Conservation (phyloP, 2,113 vertebrate genomes). For the Atrichornis clamosus region DNA sequence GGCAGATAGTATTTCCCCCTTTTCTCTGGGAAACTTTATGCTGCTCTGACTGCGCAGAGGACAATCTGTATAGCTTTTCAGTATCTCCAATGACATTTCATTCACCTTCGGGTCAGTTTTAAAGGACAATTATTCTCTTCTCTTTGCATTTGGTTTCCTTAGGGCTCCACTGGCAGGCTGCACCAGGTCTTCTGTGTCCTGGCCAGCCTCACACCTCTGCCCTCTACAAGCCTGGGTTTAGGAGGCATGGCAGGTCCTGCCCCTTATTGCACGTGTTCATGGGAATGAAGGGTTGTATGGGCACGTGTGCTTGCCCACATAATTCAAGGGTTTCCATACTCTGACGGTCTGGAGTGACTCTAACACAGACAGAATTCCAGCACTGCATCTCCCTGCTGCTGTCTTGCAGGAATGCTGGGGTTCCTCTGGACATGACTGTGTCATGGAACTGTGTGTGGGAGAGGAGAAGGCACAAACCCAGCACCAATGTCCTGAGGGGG, state of each 20-base stretch:
- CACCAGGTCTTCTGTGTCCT: neutral
- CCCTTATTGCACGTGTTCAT: neutral
- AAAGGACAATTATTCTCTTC: neutral
- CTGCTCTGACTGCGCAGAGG: neutral
- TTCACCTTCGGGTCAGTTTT: neutral
- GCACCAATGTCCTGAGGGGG: neutral
- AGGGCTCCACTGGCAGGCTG: neutral
- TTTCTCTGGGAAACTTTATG: neutral
- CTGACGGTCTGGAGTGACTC: neutral
- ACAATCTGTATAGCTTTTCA: neutral
- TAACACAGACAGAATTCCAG: neutral
- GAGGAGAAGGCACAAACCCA: neutral
- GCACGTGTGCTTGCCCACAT: neutral
- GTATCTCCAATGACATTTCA: neutral
- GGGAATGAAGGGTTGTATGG: neutral
- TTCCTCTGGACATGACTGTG: neutral
- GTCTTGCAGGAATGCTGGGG: accelerated
- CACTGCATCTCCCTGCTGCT: no score
- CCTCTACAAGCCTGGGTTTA: accelerated
- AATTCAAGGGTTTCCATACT: neutral
- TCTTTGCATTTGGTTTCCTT: neutral
- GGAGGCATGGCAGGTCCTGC: neutral
- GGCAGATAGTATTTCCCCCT: neutral
- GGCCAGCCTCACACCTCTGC: neutral
- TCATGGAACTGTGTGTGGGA: neutral